Conservation (phyloP, 2,797 vertebrate genomes). For the Cirrhinus mrigala region DNA sequence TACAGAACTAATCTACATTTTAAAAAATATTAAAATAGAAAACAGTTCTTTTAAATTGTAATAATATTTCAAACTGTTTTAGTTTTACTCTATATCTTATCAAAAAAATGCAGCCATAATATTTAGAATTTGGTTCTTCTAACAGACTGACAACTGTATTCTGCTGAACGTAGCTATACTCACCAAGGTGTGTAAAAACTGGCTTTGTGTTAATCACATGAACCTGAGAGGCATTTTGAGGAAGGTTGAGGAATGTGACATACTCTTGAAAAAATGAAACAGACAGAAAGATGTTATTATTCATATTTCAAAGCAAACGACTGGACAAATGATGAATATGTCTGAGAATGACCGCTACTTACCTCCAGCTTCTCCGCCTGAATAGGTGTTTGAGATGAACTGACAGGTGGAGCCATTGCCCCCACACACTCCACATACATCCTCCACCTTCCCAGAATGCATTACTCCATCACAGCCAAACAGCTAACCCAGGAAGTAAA, state of each 20-base stretch:
- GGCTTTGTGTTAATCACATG: conserved; percentile 85
- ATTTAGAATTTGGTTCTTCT: background rate
- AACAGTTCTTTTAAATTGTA: background rate
- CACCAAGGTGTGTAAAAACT: conserved; percentile 95
- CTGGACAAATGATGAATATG: background rate
- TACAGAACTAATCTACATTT: background rate
- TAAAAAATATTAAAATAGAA: background rate
- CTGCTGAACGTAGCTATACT: conserved; percentile 58
- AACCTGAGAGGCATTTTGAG: conserved; percentile 82
- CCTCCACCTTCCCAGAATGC: conserved; percentile 81
- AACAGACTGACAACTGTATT: background rate
- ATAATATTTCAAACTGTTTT: background rate
- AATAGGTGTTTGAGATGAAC: conserved; percentile 79
- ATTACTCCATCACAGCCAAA: conserved; percentile 92
- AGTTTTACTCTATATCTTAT: background rate
- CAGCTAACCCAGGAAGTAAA: conserved; percentile 69
- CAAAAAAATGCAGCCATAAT: background rate
- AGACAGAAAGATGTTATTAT: background rate
- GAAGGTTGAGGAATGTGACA: conserved; percentile 86
- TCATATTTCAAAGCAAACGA: background rate
- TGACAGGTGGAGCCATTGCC: conserved; percentile 87
- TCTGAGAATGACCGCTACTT: conserved; percentile 17
- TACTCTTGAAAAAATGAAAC: conserved; percentile 80
- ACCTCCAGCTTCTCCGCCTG: conserved; percentile 86
- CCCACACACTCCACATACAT: conserved; percentile 87